A percentile compares a stretch with the other conserved stretches of the same genome.
Conservation (phyloP, 2,888 invertebrate species). For the Lasioglossum vierecki region DNA sequence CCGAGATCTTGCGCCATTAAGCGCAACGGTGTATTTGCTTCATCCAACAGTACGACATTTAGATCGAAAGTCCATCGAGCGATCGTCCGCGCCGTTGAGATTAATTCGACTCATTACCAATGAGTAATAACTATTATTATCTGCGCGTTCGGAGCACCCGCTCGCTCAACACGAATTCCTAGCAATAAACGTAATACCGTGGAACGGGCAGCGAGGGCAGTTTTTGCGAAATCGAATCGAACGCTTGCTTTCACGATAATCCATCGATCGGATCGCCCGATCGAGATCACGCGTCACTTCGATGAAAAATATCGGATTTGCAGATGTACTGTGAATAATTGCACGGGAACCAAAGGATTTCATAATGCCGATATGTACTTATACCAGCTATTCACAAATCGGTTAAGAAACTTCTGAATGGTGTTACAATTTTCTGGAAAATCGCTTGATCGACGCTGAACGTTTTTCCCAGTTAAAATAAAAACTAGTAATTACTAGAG, state of each 20-base stretch:
- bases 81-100: constrained; percentile 55
- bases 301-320: neutral
- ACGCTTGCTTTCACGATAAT: constrained; percentile 38
- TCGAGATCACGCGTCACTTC: constrained; percentile 1
- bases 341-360: neutral
- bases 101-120: constrained; percentile 65
- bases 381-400: neutral
- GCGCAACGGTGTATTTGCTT: constrained; percentile 53
- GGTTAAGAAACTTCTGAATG: neutral
- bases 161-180: constrained; percentile 44
- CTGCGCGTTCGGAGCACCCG: constrained; percentile 48
- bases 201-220: constrained; percentile 25
- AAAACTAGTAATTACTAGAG: neutral
- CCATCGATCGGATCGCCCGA: constrained; percentile 15
- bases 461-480: neutral
- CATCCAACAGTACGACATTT: constrained; percentile 62
- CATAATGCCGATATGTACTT: neutral
- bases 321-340: neutral
- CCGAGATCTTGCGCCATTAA: constrained; percentile 50
- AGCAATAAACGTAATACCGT: constrained; percentile 35
- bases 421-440: neutral
- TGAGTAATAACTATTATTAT: constrained; percentile 69
- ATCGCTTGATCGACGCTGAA: neutral
- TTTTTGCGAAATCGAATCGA: constrained; percentile 57
- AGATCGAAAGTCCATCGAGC: constrained; percentile 67